Evolutionary conservation across 2,888 invertebrate genomes (phyloP), one percentile per base, ranked within the genome.

Genomic region (Drosophila acutilabella): DNA sequence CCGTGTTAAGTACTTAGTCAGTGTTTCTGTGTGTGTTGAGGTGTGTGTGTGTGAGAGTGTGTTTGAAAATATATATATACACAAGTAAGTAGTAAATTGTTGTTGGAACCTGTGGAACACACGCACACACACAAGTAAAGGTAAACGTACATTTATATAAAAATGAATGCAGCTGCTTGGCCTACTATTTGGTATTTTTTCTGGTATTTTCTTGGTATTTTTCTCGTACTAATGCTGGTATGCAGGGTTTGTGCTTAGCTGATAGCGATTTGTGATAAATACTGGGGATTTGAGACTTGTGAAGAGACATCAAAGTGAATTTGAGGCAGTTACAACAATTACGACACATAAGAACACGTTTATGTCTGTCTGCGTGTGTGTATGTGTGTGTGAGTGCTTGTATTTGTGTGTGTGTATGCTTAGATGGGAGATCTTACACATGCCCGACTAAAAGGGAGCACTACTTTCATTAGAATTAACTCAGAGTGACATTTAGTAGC

Each of bases 401-500:
- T 30, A 45, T 23, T n/a, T 10, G 18, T 41, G 53, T 83, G 48
- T 74, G 71, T 74, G 65, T 71, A 60, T 70, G 64, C 58, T 54
- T 69, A 40, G 36, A 54, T 64, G 59, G 42, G 68, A 71, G 67
- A 68, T 84, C 71, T 72, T 84, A 81, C 62, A 71, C 81, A 81
- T 81, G 81, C 81, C 84, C 77, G 54, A 71, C 45, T 61, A 60
- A 61, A 30, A 42, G 83, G 65, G 54, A 60, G 45, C 62, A 51
- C 77, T 77, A 77, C 73, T 70, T 30, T 36, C 42, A 56, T 23
- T 44, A 36, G 54, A 36, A 14, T 30, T 20, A 44, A 40, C 56
- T 64, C 60, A 30, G 13, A 71, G 14, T 67, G 51, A 64, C 68
- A 77, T 59, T 77, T 64, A 69, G 58, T 48, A 65, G 52, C 44